phyloP scores from a whole-genome alignment of 2,113 vertebrate genomes.

The Pterocles orientalis region DNA sequence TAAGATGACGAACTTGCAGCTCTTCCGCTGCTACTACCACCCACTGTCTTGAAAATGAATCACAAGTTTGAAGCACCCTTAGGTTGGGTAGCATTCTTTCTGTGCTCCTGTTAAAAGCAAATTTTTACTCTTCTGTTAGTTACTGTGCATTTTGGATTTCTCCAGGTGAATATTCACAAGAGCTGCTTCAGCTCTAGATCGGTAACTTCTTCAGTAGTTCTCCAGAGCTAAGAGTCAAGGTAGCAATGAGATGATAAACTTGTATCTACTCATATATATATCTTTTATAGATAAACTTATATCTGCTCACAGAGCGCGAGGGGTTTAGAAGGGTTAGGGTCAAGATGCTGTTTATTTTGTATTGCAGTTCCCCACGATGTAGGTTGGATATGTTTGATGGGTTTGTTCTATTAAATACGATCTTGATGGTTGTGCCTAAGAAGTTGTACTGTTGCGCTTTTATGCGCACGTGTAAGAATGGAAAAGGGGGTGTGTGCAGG shows the following conservation, averaged over 20 bases:
- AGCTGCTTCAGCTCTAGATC: background rate
- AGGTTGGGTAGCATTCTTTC: background rate
- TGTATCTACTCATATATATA: too few relatives aligned
- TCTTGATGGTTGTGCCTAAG: background rate
- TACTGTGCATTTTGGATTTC: background rate
- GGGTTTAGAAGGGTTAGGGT: background rate
- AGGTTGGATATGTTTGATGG: background rate
- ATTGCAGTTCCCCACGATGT: background rate
- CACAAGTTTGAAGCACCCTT: background rate
- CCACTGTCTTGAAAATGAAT: background rate
- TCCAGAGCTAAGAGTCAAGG: background rate
- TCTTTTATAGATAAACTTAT: too few relatives aligned
- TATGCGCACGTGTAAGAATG: rapidly evolving
- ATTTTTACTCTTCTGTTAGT: background rate
- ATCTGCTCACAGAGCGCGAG: too few relatives aligned
- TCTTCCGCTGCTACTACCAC: background rate
- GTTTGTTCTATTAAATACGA: background rate
- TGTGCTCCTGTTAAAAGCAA: background rate
- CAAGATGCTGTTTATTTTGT: background rate
- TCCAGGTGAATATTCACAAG: background rate
- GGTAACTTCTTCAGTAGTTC: background rate
- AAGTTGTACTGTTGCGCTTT: background rate
- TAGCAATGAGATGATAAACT: background rate
- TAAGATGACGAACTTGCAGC: background rate
- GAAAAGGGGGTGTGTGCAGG: background rate